Evolutionary conservation across 2,113 vertebrate species (phyloP).

Genomic region (Callipepla squamata): DNA sequence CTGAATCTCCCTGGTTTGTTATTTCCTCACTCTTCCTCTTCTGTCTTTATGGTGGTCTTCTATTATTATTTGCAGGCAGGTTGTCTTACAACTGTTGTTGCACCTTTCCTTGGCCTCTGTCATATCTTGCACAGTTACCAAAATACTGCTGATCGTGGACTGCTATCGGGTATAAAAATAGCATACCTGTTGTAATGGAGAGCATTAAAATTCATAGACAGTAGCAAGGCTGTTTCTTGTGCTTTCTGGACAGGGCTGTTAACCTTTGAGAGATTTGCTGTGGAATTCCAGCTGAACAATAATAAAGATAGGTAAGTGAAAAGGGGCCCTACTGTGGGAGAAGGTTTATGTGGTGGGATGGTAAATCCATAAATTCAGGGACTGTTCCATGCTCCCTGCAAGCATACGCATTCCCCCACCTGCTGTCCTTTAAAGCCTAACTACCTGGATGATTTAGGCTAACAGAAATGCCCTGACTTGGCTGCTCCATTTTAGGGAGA

Average conservation of each 20-base stretch:
- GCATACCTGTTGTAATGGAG: constrained; percentile 50
- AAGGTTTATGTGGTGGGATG: constrained; percentile 21
- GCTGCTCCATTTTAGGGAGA: not conserved
- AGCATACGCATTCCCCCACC: not conserved
- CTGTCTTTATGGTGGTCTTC: not conserved
- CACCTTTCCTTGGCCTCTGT: constrained; percentile 55
- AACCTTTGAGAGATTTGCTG: constrained; percentile 57
- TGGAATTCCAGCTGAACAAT: constrained; percentile 24
- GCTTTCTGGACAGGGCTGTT: constrained; percentile 61
- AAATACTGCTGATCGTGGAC: constrained; percentile 42
- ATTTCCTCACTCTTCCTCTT: not conserved
- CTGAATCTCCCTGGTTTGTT: not conserved
- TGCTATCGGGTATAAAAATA: constrained; percentile 65
- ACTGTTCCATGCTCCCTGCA: not conserved
- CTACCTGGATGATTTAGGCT: not conserved
- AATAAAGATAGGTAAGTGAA: constrained; percentile 54
- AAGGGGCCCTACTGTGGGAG: not conserved
- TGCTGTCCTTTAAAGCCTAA: not conserved
- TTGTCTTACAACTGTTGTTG: constrained; percentile 22
- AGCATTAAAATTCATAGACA: constrained; percentile 69
- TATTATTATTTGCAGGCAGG: not conserved
- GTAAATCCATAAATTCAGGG: constrained; percentile 24
- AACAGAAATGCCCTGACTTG: not conserved
- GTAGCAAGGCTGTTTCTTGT: constrained; percentile 2
- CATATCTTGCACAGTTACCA: constrained; percentile 48